phyloP scores from a whole-genome alignment of 2,113 vertebrate genomes.

The Ochotona curzoniae region DNA sequence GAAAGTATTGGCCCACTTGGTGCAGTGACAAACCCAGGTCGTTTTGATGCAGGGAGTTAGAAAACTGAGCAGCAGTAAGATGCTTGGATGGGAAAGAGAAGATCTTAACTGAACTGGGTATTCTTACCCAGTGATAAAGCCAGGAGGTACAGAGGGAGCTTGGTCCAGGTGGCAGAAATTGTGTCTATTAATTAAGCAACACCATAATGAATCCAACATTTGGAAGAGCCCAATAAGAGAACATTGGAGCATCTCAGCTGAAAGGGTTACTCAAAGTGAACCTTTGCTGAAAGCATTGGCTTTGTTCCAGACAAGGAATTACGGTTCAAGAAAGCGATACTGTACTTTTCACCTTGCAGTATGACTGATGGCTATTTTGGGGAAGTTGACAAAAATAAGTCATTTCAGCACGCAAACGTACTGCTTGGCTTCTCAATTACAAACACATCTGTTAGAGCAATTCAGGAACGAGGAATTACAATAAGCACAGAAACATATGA shows the following conservation, averaged over 20 bases:
- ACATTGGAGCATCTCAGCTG: neutral
- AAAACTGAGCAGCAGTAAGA: neutral
- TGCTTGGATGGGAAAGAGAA: neutral
- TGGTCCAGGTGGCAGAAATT: constrained; percentile 9
- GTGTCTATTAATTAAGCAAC: neutral
- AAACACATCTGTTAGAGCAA: constrained; percentile 3
- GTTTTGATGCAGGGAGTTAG: neutral
- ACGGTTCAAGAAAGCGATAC: neutral
- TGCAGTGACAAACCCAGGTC: neutral
- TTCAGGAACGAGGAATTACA: neutral
- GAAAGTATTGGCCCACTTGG: neutral
- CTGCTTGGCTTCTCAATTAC: neutral
- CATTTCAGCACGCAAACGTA: neutral
- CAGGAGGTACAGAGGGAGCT: neutral
- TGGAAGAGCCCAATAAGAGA: neutral
- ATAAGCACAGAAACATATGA: neutral
- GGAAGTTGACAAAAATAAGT: neutral
- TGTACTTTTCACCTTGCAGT: neutral
- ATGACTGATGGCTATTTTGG: neutral
- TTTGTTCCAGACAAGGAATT: neutral
- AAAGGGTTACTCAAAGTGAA: neutral
- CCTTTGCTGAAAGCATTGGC: neutral
- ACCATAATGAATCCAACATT: neutral
- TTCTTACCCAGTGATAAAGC: neutral
- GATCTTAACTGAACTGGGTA: neutral